Evolutionary conservation across 1,140 invertebrate species (phyloP).

Genomic region (Diorhabda elongata): DNA sequence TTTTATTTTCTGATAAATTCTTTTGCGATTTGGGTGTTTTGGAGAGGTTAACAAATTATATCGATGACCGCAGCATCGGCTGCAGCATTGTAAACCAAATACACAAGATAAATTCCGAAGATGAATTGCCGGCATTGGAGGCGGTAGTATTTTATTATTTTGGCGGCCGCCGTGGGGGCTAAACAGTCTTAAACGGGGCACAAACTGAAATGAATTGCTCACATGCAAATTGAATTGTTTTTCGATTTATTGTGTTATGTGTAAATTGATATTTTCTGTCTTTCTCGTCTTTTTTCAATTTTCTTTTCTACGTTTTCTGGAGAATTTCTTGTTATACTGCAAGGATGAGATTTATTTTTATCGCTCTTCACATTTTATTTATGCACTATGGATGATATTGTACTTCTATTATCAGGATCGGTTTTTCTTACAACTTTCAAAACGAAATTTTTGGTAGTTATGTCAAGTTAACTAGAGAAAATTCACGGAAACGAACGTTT

Average conservation of each 20-base stretch:
- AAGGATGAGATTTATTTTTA: slow-evolving; percentile 7
- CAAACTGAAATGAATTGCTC: slow-evolving; percentile 20
- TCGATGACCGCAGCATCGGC: slow-evolving; percentile 9
- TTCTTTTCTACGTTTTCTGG: not conserved
- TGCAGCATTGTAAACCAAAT: slow-evolving; percentile 14
- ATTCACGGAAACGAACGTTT: too few relatives aligned
- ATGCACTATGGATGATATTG: not conserved
- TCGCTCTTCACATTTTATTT: slow-evolving; percentile 3
- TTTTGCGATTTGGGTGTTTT: too few relatives aligned
- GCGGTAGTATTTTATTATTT: slow-evolving; percentile 16
- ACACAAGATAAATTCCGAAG: slow-evolving; percentile 16
- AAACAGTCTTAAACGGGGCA: slow-evolving; percentile 14
- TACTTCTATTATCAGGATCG: too few relatives aligned
- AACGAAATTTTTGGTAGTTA: too few relatives aligned
- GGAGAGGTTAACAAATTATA: slow-evolving; percentile 7
- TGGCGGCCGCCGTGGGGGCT: not conserved
- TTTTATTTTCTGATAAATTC: too few relatives aligned
- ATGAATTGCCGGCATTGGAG: slow-evolving; percentile 6
- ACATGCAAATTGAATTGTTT: slow-evolving; percentile 19
- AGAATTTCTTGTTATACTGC: slow-evolving; percentile 5
- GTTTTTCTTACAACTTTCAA: too few relatives aligned
- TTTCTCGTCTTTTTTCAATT: not conserved
- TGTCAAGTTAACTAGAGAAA: too few relatives aligned
- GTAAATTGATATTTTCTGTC: slow-evolving; percentile 15
- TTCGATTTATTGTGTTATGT: slow-evolving; percentile 19